These are phyloP conservation scores for Sycophila sp. DNA, from an alignment of 1,140 invertebrate species.

Conservation along the genomic window DNA sequence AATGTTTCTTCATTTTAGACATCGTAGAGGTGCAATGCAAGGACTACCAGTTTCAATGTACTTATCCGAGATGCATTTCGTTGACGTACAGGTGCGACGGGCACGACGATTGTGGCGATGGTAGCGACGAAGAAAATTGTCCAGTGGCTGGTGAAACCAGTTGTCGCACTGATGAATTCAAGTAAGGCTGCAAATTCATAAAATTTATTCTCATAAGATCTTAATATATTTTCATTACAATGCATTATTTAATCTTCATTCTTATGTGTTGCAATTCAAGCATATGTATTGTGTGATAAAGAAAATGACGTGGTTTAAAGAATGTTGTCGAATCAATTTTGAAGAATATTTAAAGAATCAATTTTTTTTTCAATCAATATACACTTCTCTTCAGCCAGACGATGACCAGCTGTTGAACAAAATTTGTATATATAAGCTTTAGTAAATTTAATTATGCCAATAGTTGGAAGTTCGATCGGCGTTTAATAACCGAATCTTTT, in stretches of 20 bases:
- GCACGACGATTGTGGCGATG: conserved; percentile 90
- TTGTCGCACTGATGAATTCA: conserved; percentile 72
- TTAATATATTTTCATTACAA: no score
- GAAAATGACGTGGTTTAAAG: no score
- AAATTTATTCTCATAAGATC: no score
- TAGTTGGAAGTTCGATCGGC: no score
- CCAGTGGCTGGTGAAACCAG: conserved; percentile 62
- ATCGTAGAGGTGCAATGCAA: conserved; percentile 66
- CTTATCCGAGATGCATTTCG: conserved; percentile 74
- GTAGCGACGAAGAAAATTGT: conserved; percentile 82
- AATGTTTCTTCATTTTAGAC: conserved; percentile 43
- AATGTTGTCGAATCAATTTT: no score
- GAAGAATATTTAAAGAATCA: not conserved
- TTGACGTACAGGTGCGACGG: conserved; percentile 84
- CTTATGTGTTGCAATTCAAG: not conserved
- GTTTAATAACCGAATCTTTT: no score
- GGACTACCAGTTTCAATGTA: conserved; percentile 78
- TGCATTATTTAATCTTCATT: not conserved
- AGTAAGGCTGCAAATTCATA: conserved; percentile 65
- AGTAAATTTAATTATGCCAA: no score
- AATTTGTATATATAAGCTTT: no score
- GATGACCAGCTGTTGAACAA: no score
- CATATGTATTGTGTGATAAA: no score
- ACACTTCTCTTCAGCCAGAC: no score
- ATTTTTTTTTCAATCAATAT: not conserved